Evolutionary conservation across 1,140 invertebrate genomes (phyloP), one percentile per base, ranked within the genome.

Genomic region (Hylaeus anthracinus): DNA sequence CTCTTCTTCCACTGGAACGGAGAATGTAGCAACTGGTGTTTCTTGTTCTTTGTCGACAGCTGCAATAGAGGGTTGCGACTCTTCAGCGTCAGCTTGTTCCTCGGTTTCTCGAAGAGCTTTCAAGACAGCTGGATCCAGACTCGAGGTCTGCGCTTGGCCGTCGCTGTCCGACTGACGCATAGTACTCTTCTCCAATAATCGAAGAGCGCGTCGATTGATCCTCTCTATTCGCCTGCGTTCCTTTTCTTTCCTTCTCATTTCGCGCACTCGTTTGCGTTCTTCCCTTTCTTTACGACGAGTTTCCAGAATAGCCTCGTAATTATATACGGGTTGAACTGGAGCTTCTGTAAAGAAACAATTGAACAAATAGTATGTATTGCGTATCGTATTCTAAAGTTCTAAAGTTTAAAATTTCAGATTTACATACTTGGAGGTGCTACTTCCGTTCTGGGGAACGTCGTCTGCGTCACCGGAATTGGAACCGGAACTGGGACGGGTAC

Each of bases 251-350:
- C 90, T 88, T 9, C 83, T 88, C 41, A 91, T 88, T 41, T 93
- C 92, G 14, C 92, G 84, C 41, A 89, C 51, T 45, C 89, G 87
- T 74, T 93, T 93, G 3, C 92, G 91, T 69, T 93, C 93, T 56
- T 93, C 93, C 51, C 88, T 91, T 64, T 93, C 92, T 9, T 90
- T 89, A 43, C 89, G 87, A 2, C 92, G 90, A 4, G 84, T 88
- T 43, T 93, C 92, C 26, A 94, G 82, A 14, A 94, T 93, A 4
- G 90, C 92, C 55, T 93, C 92, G 43, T 93, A 93, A 81, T 93
- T 93, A 37, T 93, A 93, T 5, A 93, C 92, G 0, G 93, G 92
- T 65, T 91, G 92, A 72, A 81, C 65, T 14, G 82, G 37, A 0
- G 79, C 73, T 82, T 88, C 88, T 90, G 64, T 2, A 77, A 81